Conservation (phyloP, 2,888 invertebrate species). For the Acrobasis suavella region DNA sequence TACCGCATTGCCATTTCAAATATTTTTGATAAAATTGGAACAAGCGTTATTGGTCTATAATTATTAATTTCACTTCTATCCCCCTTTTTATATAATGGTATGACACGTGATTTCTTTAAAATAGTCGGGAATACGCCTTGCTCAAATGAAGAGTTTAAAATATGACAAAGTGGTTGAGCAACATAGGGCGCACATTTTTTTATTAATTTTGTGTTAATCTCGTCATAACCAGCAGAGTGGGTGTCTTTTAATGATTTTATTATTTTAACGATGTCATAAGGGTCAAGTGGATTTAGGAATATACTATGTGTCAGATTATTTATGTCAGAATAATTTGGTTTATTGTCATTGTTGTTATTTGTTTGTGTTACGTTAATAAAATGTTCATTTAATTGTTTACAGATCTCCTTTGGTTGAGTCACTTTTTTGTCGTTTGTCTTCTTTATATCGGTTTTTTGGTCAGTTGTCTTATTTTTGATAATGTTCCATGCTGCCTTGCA, state of each 20-base stretch:
- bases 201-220: background rate
- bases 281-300: background rate
- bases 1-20: slow-evolving; percentile 6
- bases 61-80: no score
- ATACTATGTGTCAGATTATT: background rate
- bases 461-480: no score
- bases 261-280: background rate
- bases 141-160: background rate
- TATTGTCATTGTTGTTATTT: no score
- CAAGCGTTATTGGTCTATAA: no score
- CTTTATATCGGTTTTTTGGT: no score
- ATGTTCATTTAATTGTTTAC: no score
- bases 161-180: background rate
- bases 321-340: background rate
- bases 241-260: background rate
- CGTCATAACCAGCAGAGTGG: background rate
- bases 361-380: no score
- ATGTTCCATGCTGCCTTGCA: no score
- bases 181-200: background rate
- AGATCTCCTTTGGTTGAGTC: no score
- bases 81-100: no score
- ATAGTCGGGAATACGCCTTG: background rate
- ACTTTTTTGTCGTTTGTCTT: no score
- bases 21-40: background rate
- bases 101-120: background rate